Evolutionary conservation across 2,888 invertebrate species (phyloP), one percentile per base, ranked within the genome.

Genomic region (Phasia obesa): DNA sequence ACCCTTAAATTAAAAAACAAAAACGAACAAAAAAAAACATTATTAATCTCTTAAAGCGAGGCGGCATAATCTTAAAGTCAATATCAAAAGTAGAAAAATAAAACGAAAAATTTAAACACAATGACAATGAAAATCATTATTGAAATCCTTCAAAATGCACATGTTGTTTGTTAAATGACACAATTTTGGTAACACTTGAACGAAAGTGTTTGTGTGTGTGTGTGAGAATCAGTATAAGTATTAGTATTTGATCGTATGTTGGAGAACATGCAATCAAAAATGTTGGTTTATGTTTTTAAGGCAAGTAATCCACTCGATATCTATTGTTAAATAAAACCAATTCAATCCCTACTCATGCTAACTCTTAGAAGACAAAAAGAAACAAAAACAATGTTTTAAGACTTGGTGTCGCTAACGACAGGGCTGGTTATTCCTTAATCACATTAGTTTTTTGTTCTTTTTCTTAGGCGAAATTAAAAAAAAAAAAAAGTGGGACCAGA

Each of bases 31-130:
- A 51, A 23, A 17, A 53, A 15, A 21, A 35, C 47, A 67, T 75
- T 75, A 75, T 79, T 83, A 83, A 83, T 83, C 83, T 71, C 67
- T 42, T 55, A 44, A 42, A 75, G 53, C 55, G 62, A 83, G 83
- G 83, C 83, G 79, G 83, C 75, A 76, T 83, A 79, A 83, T 79
- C 83, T 76, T 79, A 75, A 83, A 83, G 83, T 83, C 83, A 83
- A 83, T 71, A 83, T 83, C 65, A 71, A 53, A 21, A 53, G 42
- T 5, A 1, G 74, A 73, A 73, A 65, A 44, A 47, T 7, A 59
- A 25, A 69, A 77, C 55, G 19, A 53, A 59, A 51, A 75, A 79
- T 49, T 53, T 60, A 75, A 71, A 59, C 70, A 73, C 70, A 79
- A 83, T 76, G 75, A 79, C 75, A 83, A 76, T 76, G 83, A n/a